Base-by-base conservation (phyloP, 2,113 vertebrate genomes). In the Daboia siamensis region DNA sequence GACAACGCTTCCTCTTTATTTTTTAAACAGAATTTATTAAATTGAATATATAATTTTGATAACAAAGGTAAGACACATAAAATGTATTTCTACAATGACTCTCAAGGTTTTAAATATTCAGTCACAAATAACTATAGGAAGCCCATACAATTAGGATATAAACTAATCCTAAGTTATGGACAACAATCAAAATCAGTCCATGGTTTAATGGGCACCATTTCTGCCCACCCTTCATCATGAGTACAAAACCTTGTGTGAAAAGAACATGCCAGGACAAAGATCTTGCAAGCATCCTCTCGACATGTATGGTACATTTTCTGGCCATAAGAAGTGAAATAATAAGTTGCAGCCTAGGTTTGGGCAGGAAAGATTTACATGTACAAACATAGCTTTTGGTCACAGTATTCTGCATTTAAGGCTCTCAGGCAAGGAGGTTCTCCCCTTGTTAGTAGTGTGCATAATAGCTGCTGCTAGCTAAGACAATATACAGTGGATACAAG, bases 1-100 rank as follows among this genome's bases (percentile, higher is more conserved):
- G 69, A 56, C 93, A 29, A 59, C 86, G 8, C 0, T 92, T 92
- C 17, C 64, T 0, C 1, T 0, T 4, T 8, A 52, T 29, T 93
- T 54, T 92, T 87, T 87, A 93, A 26, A 89, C 93, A 64, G 69
- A 92, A 1, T 46, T 91, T 93, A 94, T 0, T 0, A 93, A 93
- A 33, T 48, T 5, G 84, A 87, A 94, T 90, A 7, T 88, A 48
- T 33, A n/a, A 91, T 0, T 11, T 2, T 90, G 7, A 80, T 46
- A 74, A 92, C 74, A 74, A 56, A 88, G 29, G 55, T 20, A 54
- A 39, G 55, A 17, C 13, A 33, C 52, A 92, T 51, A 46, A 10
- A 64, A 52, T 48, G 80, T 23, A 74, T 80, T 80, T 88, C 87
- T 8, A 29, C 3, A 15, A 46, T 13, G 80, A 80, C 26, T 84